These are phyloP conservation scores for Diloba caeruleocephala DNA, from an alignment of 2,888 invertebrate genomes.

Conservation along the genomic window DNA sequence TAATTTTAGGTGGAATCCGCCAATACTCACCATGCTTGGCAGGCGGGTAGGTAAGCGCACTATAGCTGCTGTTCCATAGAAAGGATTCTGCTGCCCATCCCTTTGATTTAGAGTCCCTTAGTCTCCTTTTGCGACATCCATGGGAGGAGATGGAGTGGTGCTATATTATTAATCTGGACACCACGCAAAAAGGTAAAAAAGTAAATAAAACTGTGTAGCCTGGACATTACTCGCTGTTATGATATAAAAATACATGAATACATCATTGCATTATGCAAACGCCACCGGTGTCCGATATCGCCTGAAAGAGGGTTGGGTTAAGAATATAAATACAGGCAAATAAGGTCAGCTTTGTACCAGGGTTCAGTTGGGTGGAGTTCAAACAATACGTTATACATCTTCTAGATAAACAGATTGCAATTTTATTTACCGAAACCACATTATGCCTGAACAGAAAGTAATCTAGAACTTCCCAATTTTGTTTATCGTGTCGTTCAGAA, in stretches of 20 bases:
- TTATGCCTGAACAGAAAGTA: conserved; percentile 6
- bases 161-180: too few species aligned
- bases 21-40: too few species aligned
- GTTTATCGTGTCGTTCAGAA: background rate
- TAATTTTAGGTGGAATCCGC: too few species aligned
- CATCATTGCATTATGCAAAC: conserved; percentile 47
- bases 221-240: conserved; percentile 17
- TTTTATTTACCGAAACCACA: background rate
- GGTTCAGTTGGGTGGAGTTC: background rate
- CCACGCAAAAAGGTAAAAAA: too few species aligned
- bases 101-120: too few species aligned
- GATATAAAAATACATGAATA: conserved; percentile 38
- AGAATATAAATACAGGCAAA: conserved; percentile 10
- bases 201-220: too few species aligned
- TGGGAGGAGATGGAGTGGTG: too few species aligned
- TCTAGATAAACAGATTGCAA: conserved; percentile 1
- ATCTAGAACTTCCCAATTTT: conserved; percentile 1
- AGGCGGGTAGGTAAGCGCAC: too few species aligned
- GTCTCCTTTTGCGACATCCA: too few species aligned
- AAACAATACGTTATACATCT: background rate
- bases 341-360: conserved; percentile 12
- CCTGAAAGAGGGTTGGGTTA: conserved; percentile 21
- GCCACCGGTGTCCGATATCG: conserved; percentile 33
- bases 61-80: too few species aligned
- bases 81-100: too few species aligned